Evolutionary conservation across 1,140 invertebrate genomes (phyloP).

Genomic region (Zaprionus ghesquierei): DNA sequence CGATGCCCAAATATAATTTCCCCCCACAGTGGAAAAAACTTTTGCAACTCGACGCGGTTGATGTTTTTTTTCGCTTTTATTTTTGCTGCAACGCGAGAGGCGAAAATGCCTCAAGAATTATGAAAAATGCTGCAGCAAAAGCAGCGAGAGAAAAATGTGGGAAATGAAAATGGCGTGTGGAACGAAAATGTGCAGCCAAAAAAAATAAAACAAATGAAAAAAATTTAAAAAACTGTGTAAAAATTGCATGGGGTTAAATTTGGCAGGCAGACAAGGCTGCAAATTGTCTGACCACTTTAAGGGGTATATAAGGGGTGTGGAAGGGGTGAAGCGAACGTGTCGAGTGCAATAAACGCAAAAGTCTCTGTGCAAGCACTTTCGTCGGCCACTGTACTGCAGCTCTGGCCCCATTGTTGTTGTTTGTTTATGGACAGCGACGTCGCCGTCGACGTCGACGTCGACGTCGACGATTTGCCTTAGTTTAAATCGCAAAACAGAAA

Average conservation of each 20-base stretch:
- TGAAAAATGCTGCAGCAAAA: constrained; percentile 72
- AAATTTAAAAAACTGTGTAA: constrained; percentile 48
- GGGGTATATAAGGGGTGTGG: neutral
- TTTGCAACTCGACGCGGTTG: neutral
- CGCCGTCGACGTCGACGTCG: neutral
- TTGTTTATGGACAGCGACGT: constrained; percentile 10
- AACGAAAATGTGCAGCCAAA: constrained; percentile 72
- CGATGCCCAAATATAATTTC: constrained; percentile 75
- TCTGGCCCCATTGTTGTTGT: constrained; percentile 47
- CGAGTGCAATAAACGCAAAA: constrained; percentile 75
- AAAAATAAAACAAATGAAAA: constrained; percentile 26
- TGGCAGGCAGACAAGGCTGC: constrained; percentile 75
- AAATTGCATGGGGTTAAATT: constrained; percentile 73
- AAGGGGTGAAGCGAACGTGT: neutral
- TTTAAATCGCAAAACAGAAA: constrained; percentile 7
- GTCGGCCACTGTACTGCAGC: constrained; percentile 48
- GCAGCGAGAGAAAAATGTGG: constrained; percentile 39
- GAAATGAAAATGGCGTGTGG: constrained; percentile 71
- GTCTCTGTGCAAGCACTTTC: constrained; percentile 59
- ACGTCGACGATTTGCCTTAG: neutral
- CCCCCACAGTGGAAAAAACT: constrained; percentile 66
- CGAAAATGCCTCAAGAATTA: constrained; percentile 75
- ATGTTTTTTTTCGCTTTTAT: neutral
- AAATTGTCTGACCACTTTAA: constrained; percentile 73
- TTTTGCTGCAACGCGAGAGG: neutral